Evolutionary conservation across 1,140 invertebrate genomes (phyloP), one percentile per base, ranked within the genome.

Genomic region (Drosophila orena): DNA sequence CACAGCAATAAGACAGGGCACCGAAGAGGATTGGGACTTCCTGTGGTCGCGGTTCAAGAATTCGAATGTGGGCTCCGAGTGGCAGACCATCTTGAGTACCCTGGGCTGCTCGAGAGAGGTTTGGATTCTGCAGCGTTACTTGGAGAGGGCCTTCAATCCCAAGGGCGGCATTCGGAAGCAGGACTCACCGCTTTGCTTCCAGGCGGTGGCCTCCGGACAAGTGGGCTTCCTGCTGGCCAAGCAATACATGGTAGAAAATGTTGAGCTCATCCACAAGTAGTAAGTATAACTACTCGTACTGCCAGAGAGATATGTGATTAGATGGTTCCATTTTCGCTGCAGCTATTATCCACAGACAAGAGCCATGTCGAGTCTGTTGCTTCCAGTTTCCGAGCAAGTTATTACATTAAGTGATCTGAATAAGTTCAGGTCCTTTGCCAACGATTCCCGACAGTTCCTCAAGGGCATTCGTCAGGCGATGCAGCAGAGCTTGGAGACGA

Each of bases 1-100:
- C 92, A 95, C 94, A 20, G 97, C 95, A 0, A 92, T 98, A 0
- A 93, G 93, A 65, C 89, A 95, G 66, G 97, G 97, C 8, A 93
- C 93, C 7, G 93, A 94, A 47, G 93, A 94, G 0, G 96, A 97
- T 66, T 98, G 97, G 97, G 93, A 96, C 37, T 97, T 96, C 92
- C 93, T 97, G 11, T 96, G 96, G 93, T 81, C 95, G 15, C 93
- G 95, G 46, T 97, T 97, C 81, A 85, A 93, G 40, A 93, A 93
- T 11, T 93, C 96, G 0, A 95, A 96, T 77, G 94, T 95, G 2
- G 94, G 95, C 0, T 91, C 94, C 5, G 96, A 97, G 54, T 94
- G 95, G 83, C 81, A 85, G 17, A 84, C 92, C 0, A 94, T 98
- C 40, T 91, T 97, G 3, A 84, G 76, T 6, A 94, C 95, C 7